A percentile compares a stretch with the other conserved stretches of the same genome.
These are phyloP conservation scores for Huso huso DNA, from an alignment of 2,797 vertebrate genomes.

Conservation along the genomic window DNA sequence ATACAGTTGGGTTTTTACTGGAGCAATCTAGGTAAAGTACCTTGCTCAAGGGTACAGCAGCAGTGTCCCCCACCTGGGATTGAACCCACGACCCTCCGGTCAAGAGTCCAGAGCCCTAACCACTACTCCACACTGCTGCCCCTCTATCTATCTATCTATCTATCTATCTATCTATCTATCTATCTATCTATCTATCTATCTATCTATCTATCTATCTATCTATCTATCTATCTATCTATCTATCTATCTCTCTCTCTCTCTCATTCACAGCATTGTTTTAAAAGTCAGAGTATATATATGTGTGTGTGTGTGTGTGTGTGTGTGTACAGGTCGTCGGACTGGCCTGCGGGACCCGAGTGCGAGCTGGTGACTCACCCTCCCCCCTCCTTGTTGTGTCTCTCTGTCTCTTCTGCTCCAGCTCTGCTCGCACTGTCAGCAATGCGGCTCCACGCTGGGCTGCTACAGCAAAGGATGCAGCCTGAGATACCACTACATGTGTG, in stretches of 20 bases:
- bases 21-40: too few relatives aligned
- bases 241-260: too few relatives aligned
- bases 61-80: too few relatives aligned
- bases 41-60: too few relatives aligned
- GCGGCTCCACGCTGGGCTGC: slow-evolving; percentile 93
- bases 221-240: neutral
- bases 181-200: neutral
- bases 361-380: neutral
- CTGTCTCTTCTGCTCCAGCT: slow-evolving; percentile 56
- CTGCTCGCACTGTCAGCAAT: slow-evolving; percentile 93
- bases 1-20: too few relatives aligned
- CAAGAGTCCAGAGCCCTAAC: too few relatives aligned
- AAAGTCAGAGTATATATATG: neutral
- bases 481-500: slow-evolving; percentile 92
- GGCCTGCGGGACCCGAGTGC: neutral
- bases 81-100: too few relatives aligned
- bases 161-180: neutral
- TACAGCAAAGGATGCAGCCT: slow-evolving; percentile 98
- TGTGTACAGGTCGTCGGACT: neutral
- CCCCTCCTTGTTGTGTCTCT: neutral
- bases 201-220: neutral
- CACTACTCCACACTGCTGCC: too few relatives aligned
- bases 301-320: neutral
- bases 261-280: neutral
- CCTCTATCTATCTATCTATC: neutral